Evolutionary conservation across 2,113 vertebrate species (phyloP), one percentile per base, ranked within the genome.

Genomic region (Triplophysa rosa): DNA sequence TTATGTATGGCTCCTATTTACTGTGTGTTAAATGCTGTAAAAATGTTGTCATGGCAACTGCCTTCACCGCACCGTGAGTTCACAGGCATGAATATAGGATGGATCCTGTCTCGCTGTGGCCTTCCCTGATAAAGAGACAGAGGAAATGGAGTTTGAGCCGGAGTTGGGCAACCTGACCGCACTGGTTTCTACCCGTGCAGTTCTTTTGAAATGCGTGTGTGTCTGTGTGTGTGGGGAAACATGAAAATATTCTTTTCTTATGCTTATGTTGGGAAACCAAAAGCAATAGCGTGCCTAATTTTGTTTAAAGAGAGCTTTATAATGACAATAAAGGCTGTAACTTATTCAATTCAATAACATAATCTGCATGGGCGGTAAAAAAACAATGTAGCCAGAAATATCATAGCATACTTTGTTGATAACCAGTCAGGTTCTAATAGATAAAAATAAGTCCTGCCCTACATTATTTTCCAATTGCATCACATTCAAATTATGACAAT

Each of bases 21-120:
- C 65, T 66, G 80, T 79, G 75, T 72, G 66, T 67, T 82, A 79
- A 84, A 84, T 77, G 83, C 80, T 82, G 64, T 71, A 68, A 75
- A 67, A 66, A 64, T 42, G 80, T 84, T 82, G 72, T 77, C 29
- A 79, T 84, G 80, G 24, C 71, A 49, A 84, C 83, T 54, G 17
- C 3, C 26, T 54, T 64, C 77, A 80, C 83, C 66, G 66, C 67
- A 79, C 70, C 66, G 83, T 70, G 49, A 11, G 37, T 23, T 77
- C 80, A 54, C 49, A 47, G 70, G 16, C 37, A 77, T 56, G 64
- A 84, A 24, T 40, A 47, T 84, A 79, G 83, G 79, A 80, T 73
- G 56, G 71, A 70, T 82, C 59, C 49, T 78, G 54, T 67, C 74
- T 81, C 33, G 8, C 33, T 75, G 49, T 37, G 40, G 29, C 17